A percentile compares a stretch with the other conserved stretches of the same genome.
These are phyloP conservation scores for Kradibia gibbosae DNA, from an alignment of 1,140 invertebrate genomes.

Conservation along the genomic window DNA sequence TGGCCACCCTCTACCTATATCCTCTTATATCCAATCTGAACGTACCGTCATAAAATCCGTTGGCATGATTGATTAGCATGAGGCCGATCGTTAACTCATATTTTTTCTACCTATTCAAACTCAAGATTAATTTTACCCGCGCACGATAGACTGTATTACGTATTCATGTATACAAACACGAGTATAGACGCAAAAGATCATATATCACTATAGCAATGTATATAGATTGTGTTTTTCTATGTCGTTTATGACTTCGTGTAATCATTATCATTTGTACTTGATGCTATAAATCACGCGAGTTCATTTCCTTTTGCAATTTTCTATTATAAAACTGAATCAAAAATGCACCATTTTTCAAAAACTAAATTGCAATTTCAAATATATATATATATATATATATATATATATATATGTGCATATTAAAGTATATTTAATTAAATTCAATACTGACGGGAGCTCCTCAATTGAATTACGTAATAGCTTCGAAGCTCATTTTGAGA, in stretches of 20 bases:
- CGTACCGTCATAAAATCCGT: conserved; percentile 60
- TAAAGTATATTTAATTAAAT: too few species aligned
- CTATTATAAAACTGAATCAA: neutral
- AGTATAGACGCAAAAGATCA: neutral
- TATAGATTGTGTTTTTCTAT: neutral
- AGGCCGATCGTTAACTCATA: conserved; percentile 55
- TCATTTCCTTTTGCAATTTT: neutral
- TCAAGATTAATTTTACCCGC: neutral
- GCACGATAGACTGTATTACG: neutral
- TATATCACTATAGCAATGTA: neutral
- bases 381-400: too few species aligned
- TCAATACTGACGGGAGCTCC: too few species aligned
- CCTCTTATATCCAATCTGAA: neutral
- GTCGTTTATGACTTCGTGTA: conserved; percentile 4
- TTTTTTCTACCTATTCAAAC: neutral
- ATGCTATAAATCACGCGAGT: conserved; percentile 7
- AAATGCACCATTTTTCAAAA: neutral
- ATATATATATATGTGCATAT: too few species aligned
- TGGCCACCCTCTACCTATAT: conserved; percentile 48
- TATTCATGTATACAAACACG: neutral
- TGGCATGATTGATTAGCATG: conserved; percentile 64
- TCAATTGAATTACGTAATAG: too few species aligned
- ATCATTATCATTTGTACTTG: conserved; percentile 20
- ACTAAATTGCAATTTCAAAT: neutral
- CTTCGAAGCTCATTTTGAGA: too few species aligned